phyloP scores from a whole-genome alignment of 2,888 invertebrate species.

The Crepidodera aurea region DNA sequence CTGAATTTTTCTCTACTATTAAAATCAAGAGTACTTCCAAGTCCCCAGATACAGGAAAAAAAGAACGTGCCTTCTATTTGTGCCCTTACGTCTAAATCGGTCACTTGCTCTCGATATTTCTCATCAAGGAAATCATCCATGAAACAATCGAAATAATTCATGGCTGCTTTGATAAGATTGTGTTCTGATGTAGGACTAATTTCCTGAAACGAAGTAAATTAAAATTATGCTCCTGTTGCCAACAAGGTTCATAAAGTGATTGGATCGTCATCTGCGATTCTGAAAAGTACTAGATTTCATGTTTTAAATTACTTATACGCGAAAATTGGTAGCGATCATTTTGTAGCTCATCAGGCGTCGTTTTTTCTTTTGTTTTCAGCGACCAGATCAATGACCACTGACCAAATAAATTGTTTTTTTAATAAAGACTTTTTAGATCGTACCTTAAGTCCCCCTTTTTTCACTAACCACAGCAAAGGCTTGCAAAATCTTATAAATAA shows the following conservation, averaged over 20 bases:
- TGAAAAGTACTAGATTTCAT: too few relatives aligned
- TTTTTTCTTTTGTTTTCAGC: too few relatives aligned
- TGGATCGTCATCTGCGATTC: too few relatives aligned
- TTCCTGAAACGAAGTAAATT: conserved; percentile 76
- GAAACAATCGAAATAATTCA: conserved; percentile 88
- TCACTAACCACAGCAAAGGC: conserved; percentile 78
- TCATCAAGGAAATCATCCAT: conserved; percentile 88
- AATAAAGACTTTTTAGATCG: too few relatives aligned
- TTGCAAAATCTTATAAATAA: conserved; percentile 85
- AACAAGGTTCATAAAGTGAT: too few relatives aligned
- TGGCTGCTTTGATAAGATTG: conserved; percentile 82
- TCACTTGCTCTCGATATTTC: conserved; percentile 71
- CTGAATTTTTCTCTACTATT: conserved; percentile 80
- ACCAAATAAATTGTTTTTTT: too few relatives aligned
- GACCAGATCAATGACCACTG: too few relatives aligned
- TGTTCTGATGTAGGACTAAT: conserved; percentile 86
- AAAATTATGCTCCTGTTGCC: too few relatives aligned
- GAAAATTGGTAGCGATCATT: too few relatives aligned
- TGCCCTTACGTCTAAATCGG: conserved; percentile 83
- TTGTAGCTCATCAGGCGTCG: too few relatives aligned
- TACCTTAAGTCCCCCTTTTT: conserved; percentile 69
- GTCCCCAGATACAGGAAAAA: conserved; percentile 91
- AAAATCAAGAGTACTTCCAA: conserved; percentile 84
- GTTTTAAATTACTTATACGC: too few relatives aligned
- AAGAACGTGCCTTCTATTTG: conserved; percentile 93